Conservation (phyloP, 2,797 vertebrate genomes). For the Tokudaia muenninki region DNA sequence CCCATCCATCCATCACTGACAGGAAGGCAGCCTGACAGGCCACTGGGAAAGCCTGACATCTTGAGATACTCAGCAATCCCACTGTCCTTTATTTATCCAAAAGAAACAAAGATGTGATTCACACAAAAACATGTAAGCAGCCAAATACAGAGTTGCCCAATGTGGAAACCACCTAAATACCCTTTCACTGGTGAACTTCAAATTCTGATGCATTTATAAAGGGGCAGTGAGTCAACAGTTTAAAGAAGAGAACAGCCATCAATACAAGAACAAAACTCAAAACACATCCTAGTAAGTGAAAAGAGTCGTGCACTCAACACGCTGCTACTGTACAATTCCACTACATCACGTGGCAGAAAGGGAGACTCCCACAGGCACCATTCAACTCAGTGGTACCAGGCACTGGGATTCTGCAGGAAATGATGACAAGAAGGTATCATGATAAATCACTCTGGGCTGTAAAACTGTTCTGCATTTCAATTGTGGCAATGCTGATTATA, state of each 20-base stretch:
- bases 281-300: background rate
- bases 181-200: background rate
- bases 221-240: background rate
- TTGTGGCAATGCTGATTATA: background rate
- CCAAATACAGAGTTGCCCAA: background rate
- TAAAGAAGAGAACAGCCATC: background rate
- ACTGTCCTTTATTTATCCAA: conserved; percentile 1
- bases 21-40: background rate
- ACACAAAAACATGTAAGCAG: background rate
- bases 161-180: background rate
- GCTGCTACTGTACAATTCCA: background rate
- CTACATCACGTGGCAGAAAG: background rate
- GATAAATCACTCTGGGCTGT: background rate
- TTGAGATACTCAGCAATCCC: background rate
- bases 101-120: background rate
- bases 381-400: background rate
- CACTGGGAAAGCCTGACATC: background rate
- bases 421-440: background rate
- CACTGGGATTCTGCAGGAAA: no score
- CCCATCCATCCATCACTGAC: background rate
- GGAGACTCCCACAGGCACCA: background rate
- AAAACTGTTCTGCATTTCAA: background rate
- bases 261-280: conserved; percentile 2
- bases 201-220: background rate
- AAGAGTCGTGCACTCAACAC: background rate